These are phyloP conservation scores for Chunga burmeisteri DNA, from an alignment of 2,113 vertebrate genomes.

Conservation along the genomic window DNA sequence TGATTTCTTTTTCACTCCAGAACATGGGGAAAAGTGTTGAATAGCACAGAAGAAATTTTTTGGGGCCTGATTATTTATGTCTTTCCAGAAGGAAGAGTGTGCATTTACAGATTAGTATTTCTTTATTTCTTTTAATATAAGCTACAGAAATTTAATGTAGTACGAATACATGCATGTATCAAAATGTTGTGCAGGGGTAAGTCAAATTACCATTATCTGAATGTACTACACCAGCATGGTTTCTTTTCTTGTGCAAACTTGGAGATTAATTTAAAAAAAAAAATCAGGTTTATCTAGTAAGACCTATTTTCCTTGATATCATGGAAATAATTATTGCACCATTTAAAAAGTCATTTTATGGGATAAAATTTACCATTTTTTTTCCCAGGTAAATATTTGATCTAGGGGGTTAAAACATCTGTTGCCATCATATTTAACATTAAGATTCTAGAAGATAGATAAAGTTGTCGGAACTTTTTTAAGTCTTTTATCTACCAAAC, in stretches of 20 bases:
- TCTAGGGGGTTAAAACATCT: background rate
- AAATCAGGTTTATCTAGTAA: background rate
- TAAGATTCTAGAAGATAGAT: background rate
- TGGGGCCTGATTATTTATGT: background rate
- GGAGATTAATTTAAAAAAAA: background rate
- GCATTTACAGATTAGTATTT: background rate
- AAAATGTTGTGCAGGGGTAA: background rate
- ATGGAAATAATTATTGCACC: background rate
- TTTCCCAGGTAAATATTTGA: background rate
- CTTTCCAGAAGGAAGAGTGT: background rate
- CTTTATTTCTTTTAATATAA: background rate
- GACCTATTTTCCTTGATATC: background rate
- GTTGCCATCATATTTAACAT: background rate
- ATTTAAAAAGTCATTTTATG: background rate
- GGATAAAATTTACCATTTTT: background rate
- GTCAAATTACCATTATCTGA: background rate
- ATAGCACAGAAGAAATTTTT: background rate
- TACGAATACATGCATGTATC: background rate
- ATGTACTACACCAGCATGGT: background rate
- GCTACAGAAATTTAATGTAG: background rate
- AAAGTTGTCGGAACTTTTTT: background rate
- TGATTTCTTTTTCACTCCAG: conserved; percentile 29
- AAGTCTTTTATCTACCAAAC: background rate
- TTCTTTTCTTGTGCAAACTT: background rate
- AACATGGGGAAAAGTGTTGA: background rate